Evolutionary conservation across 2,113 vertebrate genomes (phyloP).

Genomic region (Dinomys branickii): DNA sequence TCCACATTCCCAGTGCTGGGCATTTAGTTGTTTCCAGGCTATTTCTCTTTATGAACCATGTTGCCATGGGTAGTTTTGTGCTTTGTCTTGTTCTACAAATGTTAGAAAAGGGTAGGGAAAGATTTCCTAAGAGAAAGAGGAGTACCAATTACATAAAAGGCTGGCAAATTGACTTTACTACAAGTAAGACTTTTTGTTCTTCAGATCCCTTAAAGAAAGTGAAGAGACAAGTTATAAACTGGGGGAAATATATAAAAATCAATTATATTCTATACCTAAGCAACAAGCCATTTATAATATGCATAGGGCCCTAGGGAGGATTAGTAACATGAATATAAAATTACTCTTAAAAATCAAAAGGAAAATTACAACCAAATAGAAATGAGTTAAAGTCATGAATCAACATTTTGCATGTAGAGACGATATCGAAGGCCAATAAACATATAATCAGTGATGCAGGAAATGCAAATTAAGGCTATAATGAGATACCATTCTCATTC

Average conservation of each 20-base stretch:
- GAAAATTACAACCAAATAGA: conserved; percentile 34
- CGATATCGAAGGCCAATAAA: background rate
- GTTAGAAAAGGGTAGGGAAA: background rate
- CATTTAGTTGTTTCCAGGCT: background rate
- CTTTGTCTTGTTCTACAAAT: background rate
- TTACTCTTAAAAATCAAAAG: background rate
- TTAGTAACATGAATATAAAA: conserved; percentile 27
- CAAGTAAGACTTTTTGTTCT: conserved; percentile 12
- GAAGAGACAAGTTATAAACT: background rate
- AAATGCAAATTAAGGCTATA: background rate
- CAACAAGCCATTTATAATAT: background rate
- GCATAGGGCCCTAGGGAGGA: background rate
- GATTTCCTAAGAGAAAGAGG: conserved; percentile 2
- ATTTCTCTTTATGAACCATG: background rate
- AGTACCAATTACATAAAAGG: background rate
- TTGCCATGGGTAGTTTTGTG: background rate
- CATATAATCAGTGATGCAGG: background rate
- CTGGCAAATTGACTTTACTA: background rate
- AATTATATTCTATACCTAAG: background rate
- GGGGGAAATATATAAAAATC: background rate
- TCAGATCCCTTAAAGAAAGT: background rate
- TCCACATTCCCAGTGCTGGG: background rate
- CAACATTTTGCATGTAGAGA: background rate
- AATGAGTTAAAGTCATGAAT: background rate
- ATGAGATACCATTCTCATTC: background rate